Conservation (phyloP, 2,888 invertebrate species). For the Thelaira solivaga region DNA sequence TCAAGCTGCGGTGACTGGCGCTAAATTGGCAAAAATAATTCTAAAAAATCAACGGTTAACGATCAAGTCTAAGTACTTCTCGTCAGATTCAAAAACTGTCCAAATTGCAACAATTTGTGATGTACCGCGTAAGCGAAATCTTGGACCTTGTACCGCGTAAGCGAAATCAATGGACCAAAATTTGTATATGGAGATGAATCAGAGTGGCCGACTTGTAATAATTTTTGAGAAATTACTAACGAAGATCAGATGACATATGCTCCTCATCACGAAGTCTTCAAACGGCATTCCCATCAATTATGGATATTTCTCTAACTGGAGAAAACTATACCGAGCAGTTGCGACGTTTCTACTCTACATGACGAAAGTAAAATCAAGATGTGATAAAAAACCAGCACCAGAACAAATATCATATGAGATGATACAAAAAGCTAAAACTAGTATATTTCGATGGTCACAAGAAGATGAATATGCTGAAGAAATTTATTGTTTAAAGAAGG, state of each 20-base stretch:
- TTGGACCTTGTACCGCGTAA: conserved; percentile 45
- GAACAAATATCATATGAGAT: not conserved
- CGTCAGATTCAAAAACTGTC: too few relatives aligned
- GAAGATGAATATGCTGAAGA: not conserved
- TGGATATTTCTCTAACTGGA: not conserved
- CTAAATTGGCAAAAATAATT: conserved; percentile 28
- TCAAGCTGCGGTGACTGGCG: conserved; percentile 43
- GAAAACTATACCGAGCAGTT: not conserved
- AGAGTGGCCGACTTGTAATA: not conserved
- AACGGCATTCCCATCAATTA: not conserved
- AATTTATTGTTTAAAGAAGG: not conserved
- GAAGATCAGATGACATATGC: not conserved
- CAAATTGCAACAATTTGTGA: too few relatives aligned
- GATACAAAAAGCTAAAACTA: not conserved
- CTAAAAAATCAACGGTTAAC: conserved; percentile 9
- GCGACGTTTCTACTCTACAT: not conserved
- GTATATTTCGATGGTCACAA: not conserved
- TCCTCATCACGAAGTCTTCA: not conserved
- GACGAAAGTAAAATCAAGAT: not conserved
- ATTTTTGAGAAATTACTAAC: not conserved
- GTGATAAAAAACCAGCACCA: not conserved
- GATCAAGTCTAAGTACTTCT: not conserved
- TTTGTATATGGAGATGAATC: not conserved
- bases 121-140: conserved; percentile 52
- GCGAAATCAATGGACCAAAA: not conserved